Base-by-base conservation (phyloP, 2,888 invertebrate species). In the Napeogenes inachia region DNA sequence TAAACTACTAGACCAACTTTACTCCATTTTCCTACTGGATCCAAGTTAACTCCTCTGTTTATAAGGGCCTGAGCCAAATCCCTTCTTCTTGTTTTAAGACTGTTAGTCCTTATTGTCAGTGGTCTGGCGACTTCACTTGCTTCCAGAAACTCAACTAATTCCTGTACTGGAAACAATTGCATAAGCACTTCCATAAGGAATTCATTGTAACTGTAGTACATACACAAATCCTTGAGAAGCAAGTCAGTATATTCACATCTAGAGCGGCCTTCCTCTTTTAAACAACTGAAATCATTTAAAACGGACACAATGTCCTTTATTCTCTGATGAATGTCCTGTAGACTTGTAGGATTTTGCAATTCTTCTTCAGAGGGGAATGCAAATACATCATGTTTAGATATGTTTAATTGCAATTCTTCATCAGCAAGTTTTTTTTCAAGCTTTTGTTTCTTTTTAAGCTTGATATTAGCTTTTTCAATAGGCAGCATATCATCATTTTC, bases 21-120 rank as follows among this genome's bases (percentile, higher is more conserved):
- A 56, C 98, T 97, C 99, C 99, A 99, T 83, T 98, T 97, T 4
- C 98, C 99, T 62, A 99, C 93, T 0, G 99, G 99, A 89, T 99
- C 99, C 68, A 99, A 92, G 91, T 99, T 99, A 0, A 99, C 98
- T 32, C 99, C 99, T 75, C 99, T 93, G 77, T 97, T 97, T 61
- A 99, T 99, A 53, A 99, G 91, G 13, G 98, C 95, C 76, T 97
- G 97, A 4, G 99, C 99, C 63, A 99, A 91, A 85, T 99, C 98
- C 63, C 98, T 92, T 70, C 99, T 91, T 60, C 99, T 92, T 0
- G 96, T 96, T 87, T 99, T 99, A 46, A 99, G 90, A 60, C 97
- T 98, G 80, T 99, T 99, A 0, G 98, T 97, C 64, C 99, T 93
- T 66, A 99, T 96, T 0, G 99, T 99, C 38, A 99, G 91, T 0